Conservation (phyloP, 2,113 vertebrate genomes). For the Tenrec ecaudatus region DNA sequence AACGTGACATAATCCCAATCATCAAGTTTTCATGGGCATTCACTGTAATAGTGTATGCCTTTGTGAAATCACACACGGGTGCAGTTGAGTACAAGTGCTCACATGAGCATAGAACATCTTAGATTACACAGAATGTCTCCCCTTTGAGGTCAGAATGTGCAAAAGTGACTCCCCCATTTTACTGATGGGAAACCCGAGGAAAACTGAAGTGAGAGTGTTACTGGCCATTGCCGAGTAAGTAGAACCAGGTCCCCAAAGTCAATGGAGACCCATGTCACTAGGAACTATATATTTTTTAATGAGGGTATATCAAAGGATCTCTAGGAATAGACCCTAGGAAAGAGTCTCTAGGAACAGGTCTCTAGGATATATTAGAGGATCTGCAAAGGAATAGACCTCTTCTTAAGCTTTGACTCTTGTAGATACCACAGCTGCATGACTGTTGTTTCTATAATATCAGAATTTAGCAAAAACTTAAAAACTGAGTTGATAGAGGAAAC, state of each 20-base stretch:
- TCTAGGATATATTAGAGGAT: not conserved
- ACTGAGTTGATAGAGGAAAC: not conserved
- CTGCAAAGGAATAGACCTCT: not conserved
- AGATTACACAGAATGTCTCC: not conserved
- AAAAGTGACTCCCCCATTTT: not conserved
- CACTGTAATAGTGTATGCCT: not conserved
- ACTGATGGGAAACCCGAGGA: not conserved
- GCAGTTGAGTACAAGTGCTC: not conserved
- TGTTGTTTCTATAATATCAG: not conserved
- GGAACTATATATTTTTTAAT: not conserved
- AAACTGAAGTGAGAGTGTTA: not conserved
- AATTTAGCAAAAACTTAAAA: constrained; percentile 22
- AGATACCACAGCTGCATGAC: not conserved
- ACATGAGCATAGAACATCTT: not conserved
- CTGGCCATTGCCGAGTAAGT: constrained; percentile 14
- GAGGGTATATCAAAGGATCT: not conserved
- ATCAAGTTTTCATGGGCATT: not conserved
- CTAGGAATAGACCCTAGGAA: too few relatives aligned
- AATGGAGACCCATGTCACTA: not conserved
- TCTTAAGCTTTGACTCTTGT: not conserved
- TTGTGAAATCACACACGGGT: not conserved
- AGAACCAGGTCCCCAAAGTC: not conserved
- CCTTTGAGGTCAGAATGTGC: not conserved
- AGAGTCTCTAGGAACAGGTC: too few relatives aligned
- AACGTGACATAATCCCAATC: not conserved